A percentile compares a stretch with the other conserved stretches of the same genome.
Conservation (phyloP, 1,140 invertebrate genomes). For the Scaptomyza hsui region DNA sequence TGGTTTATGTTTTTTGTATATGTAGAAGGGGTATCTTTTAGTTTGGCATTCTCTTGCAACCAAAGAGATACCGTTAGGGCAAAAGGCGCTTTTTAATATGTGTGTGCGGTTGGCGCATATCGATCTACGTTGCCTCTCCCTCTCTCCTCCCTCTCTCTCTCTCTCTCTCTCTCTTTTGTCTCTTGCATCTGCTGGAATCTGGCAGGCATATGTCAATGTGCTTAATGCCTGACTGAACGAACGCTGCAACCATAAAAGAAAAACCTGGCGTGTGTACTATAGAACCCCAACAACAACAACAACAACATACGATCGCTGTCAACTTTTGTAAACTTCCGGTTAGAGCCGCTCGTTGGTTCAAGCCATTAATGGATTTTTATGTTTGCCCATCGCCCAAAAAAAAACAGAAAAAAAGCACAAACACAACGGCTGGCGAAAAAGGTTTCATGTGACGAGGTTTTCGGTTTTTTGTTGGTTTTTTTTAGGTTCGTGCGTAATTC, state of each 20-base stretch:
- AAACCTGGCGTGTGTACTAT: constrained; percentile 27
- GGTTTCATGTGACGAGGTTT: constrained; percentile 25
- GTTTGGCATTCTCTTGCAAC: not conserved
- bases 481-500: constrained; percentile 23
- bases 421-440: constrained; percentile 17
- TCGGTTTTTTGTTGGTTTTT: constrained; percentile 7
- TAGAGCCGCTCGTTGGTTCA: constrained; percentile 62
- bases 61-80: constrained; percentile 29
- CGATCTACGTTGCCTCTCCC: constrained; percentile 48
- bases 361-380: constrained; percentile 62
- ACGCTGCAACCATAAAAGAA: constrained; percentile 41
- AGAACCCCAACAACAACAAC: constrained; percentile 28
- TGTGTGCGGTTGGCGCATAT: constrained; percentile 63
- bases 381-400: constrained; percentile 43
- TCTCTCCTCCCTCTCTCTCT: not conserved
- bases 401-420: constrained; percentile 14
- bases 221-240: constrained; percentile 70
- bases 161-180: not conserved
- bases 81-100: constrained; percentile 56
- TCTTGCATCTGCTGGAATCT: constrained; percentile 52
- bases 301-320: constrained; percentile 60
- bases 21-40: constrained; percentile 1
- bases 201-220: constrained; percentile 70
- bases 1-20: too few relatives aligned
- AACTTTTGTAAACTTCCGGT: constrained; percentile 79